phyloP scores from a whole-genome alignment of 53 echinoderm and acorn worm species.

The Patiria pectinifera region DNA sequence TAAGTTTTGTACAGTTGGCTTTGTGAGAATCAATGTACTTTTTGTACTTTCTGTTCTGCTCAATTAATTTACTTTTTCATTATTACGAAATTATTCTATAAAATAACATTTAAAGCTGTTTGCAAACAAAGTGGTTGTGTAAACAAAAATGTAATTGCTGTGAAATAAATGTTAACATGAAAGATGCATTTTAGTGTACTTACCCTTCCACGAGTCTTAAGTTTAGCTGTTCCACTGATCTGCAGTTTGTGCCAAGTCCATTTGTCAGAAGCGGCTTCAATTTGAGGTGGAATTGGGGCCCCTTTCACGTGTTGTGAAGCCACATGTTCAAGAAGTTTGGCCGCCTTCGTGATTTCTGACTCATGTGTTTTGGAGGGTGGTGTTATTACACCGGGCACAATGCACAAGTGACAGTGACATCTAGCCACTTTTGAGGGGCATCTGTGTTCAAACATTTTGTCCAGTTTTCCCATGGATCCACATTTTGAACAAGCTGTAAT shows the following conservation, averaged over 20 bases:
- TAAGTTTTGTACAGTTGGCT: no score
- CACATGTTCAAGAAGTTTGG: conserved; percentile 28
- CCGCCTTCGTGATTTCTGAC: conserved; percentile 13
- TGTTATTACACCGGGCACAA: neutral
- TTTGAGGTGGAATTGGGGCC: conserved; percentile 25
- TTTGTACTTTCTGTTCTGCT: no score
- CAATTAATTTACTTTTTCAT: no score
- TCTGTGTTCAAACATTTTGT: neutral
- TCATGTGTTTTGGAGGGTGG: neutral
- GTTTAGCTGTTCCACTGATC: neutral
- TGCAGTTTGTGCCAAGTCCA: conserved; percentile 40
- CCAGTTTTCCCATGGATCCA: conserved; percentile 23
- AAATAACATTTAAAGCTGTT: no score
- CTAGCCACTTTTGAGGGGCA: conserved; percentile 2
- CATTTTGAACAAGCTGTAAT: conserved; percentile 37
- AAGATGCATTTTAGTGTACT: neutral
- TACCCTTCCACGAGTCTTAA: conserved; percentile 30
- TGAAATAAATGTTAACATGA: neutral
- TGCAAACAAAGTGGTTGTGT: no score
- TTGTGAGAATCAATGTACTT: no score
- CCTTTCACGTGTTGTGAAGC: neutral
- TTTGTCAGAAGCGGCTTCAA: conserved; percentile 27
- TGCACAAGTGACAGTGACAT: conserved; percentile 4
- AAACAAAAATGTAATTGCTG: neutral
- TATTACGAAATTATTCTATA: no score